Conservation (phyloP, 2,797 vertebrate species). For the Neosilurus hyrtlii region DNA sequence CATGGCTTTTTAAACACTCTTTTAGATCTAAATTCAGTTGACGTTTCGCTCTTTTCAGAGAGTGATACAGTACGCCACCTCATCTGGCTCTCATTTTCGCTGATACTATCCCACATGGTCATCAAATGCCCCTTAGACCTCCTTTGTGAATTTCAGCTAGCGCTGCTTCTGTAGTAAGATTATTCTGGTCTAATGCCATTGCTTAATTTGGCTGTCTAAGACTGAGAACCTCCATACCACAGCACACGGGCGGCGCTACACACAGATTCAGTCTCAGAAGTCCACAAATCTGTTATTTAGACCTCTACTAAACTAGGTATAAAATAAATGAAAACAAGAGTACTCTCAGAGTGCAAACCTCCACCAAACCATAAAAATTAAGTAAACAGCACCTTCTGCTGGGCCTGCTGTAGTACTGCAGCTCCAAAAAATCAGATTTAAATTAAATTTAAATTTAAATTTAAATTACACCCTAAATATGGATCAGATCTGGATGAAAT, state of each 20-base stretch:
- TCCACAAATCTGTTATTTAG: not conserved
- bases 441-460: too few relatives aligned
- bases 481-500: too few relatives aligned
- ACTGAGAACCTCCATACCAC: not conserved
- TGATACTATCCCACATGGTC: slow-evolving; percentile 16
- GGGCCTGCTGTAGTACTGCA: too few relatives aligned
- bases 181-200: not conserved
- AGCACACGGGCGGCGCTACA: not conserved
- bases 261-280: not conserved
- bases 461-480: too few relatives aligned
- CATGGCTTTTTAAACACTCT: slow-evolving; percentile 22
- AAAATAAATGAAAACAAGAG: not conserved
- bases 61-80: not conserved
- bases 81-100: slow-evolving; percentile 38
- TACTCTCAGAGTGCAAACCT: too few relatives aligned
- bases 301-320: not conserved
- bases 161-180: slow-evolving; percentile 9
- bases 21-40: slow-evolving; percentile 23
- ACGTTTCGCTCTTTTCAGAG: not conserved
- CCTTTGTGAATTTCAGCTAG: slow-evolving; percentile 30
- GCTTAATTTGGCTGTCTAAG: not conserved
- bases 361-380: too few relatives aligned
- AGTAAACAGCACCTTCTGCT: too few relatives aligned
- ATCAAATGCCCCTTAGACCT: slow-evolving; percentile 36
- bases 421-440: too few relatives aligned